Evolutionary conservation across 2,888 invertebrate genomes (phyloP), one percentile per base, ranked within the genome.

Genomic region (Xanthia icteritia): DNA sequence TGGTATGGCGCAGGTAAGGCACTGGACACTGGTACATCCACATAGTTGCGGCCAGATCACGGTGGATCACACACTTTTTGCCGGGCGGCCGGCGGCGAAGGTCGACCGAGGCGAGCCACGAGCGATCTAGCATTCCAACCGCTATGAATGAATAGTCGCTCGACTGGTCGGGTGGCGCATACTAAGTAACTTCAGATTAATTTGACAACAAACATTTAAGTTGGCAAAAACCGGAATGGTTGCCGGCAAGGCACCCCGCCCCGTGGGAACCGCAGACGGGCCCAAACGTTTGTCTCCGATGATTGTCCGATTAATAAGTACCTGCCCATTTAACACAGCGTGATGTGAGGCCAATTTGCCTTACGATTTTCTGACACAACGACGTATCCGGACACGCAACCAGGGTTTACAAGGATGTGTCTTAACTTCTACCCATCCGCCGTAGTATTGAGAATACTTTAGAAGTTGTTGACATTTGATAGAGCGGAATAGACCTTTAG

Each of bases 141-240:
- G 93, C 95, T 95, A 96, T 96, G 96, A 96, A 96, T 96, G 96
- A 96, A 96, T 96, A 96, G 96, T 94, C 90, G 94, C 92, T 90
- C 91, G 93, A 96, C 96, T 93, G 94, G 96, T 96, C 92, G 91
- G 89, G 91, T 90, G 90, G 90, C 93, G 94, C 95, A 96, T 95
- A 94, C 94, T 95, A 94, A 95, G 93, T 92, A 90, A 94, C 94
- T 94, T 93, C 93, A 95, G 95, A 96, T 96, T 95, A 96, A 96
- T 96, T 96, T 96, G 96, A 96, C 96, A 96, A 96, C 96, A 96
- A 96, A 96, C 95, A 94, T 95, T 95, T 94, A 93, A 94, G 95
- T 94, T 94, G 90, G 96, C 94, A 92, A 94, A 95, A 96, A 96
- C 96, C 96, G 96, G 96, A 94, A 93, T 94, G 91, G 89, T 90